These are phyloP conservation scores for Folsomia manolachei DNA, from an alignment of 2,888 invertebrate species.

Conservation along the genomic window DNA sequence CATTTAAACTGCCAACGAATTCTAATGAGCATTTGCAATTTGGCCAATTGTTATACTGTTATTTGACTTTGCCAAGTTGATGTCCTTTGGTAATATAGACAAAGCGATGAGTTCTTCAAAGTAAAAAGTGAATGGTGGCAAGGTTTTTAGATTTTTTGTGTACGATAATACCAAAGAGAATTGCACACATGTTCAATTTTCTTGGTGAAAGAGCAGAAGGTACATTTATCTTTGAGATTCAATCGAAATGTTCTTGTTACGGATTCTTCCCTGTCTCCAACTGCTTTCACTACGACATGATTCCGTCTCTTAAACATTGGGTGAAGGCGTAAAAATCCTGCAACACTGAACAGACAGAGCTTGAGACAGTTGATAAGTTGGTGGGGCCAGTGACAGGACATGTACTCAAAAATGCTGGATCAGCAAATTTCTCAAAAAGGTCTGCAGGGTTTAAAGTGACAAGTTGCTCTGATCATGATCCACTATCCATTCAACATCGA, in stretches of 20 bases:
- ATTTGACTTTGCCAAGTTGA: too few relatives aligned
- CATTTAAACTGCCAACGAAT: too few relatives aligned
- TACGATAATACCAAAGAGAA: neutral
- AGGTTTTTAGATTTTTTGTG: neutral
- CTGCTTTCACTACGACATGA: neutral
- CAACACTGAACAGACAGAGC: neutral
- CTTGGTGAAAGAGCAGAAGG: neutral
- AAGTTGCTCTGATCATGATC: constrained; percentile 5
- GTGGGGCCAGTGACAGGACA: neutral
- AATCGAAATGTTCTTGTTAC: neutral
- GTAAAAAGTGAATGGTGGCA: neutral
- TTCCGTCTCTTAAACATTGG: neutral
- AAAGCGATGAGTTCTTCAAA: neutral
- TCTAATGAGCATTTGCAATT: too few relatives aligned
- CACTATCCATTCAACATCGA: constrained; percentile 1
- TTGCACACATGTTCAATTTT: neutral
- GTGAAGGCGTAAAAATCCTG: neutral
- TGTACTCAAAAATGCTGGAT: neutral
- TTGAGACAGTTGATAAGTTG: neutral
- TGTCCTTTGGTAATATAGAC: too few relatives aligned
- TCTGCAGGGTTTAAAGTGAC: constrained; percentile 2
- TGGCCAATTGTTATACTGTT: too few relatives aligned
- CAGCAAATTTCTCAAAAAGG: neutral
- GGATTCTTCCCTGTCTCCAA: neutral
- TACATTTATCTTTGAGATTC: neutral